Percentiles rank a stretch among this genome's conserved stretches.
Conservation (phyloP, 2,113 vertebrate genomes). For the Peromyscus leucopus region DNA sequence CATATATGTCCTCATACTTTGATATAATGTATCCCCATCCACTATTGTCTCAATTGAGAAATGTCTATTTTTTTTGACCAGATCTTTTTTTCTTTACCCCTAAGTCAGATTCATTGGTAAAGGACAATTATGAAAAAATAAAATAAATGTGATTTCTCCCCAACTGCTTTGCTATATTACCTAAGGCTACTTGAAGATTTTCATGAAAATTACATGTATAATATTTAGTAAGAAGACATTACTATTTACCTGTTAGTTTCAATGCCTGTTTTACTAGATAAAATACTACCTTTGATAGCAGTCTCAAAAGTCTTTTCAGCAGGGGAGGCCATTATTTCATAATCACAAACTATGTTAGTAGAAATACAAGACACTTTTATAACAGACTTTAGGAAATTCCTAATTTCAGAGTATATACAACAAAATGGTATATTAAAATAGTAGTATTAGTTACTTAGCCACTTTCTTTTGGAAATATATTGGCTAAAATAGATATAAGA, state of each 20-base stretch:
- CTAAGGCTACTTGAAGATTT: neutral
- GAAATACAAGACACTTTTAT: neutral
- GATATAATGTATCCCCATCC: neutral
- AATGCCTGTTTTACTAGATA: neutral
- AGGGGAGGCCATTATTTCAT: neutral
- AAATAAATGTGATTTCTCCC: neutral
- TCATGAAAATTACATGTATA: neutral
- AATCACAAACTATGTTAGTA: neutral
- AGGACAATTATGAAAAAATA: neutral
- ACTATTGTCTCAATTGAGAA: neutral
- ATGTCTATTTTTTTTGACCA: neutral
- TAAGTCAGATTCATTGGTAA: neutral
- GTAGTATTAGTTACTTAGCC: neutral
- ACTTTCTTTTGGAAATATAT: conserved; percentile 33
- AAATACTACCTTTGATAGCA: neutral
- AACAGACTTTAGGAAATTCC: neutral
- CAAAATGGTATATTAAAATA: neutral
- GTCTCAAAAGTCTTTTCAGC: neutral
- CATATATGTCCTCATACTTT: neutral
- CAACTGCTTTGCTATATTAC: neutral
- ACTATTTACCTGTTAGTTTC: neutral
- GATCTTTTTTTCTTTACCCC: neutral
- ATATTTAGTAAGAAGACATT: neutral
- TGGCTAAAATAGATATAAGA: neutral
- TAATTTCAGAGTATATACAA: neutral